These are phyloP conservation scores for Lasioglossum zephyrum DNA, from an alignment of 2,888 invertebrate species.

Conservation along the genomic window DNA sequence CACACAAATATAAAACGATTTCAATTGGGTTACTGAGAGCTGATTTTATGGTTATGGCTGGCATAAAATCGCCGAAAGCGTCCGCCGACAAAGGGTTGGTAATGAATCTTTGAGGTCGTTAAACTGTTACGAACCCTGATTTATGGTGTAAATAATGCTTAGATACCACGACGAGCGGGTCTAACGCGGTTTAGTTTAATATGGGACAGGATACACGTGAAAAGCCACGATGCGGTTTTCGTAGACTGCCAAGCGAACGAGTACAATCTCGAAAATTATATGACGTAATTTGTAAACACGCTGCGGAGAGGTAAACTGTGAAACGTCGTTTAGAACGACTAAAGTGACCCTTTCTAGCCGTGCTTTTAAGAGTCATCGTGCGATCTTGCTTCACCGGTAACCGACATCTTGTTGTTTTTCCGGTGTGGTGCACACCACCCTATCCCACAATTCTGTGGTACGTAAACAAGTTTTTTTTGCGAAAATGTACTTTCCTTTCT, in stretches of 20 bases:
- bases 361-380: constrained; percentile 54
- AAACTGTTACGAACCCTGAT: not conserved
- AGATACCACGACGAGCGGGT: not conserved
- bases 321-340: constrained; percentile 56
- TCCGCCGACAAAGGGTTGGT: not conserved
- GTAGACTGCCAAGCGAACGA: not conserved
- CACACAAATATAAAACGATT: no score
- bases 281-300: constrained; percentile 49
- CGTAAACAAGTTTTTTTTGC: not conserved
- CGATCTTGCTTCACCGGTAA: constrained; percentile 36
- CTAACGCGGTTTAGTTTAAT: not conserved
- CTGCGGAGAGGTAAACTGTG: constrained; percentile 20
- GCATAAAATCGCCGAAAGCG: not conserved
- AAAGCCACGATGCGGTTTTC: not conserved
- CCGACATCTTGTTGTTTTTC: constrained; percentile 44
- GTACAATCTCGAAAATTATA: constrained; percentile 31
- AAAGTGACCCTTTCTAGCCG: constrained; percentile 57
- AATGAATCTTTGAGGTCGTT: not conserved
- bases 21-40: no score
- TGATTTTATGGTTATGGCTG: not conserved
- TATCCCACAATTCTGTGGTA: not conserved
- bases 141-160: not conserved
- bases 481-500: not conserved
- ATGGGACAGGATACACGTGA: not conserved
- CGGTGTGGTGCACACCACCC: not conserved